Base-by-base conservation (phyloP, 2,113 vertebrate species). In the Corydoras maculifer region DNA sequence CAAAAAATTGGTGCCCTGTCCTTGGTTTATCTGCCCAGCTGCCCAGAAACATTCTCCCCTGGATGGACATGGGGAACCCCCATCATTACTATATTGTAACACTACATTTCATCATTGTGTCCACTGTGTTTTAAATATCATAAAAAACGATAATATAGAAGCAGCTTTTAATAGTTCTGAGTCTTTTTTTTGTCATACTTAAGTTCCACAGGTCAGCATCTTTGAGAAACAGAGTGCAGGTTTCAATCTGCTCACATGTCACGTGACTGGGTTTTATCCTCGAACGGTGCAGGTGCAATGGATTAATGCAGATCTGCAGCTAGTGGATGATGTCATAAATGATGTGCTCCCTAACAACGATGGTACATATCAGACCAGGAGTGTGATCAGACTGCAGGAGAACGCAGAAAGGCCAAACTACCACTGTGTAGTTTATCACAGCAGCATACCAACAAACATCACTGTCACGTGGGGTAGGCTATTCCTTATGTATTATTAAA, bases 361-460 rank as follows among this genome's bases (percentile, higher is more conserved):
- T 13, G 70, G 70, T 9, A 72, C 70, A 2, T 72, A 65, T 58
- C 70, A 72, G 62, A 72, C 70, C 54, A 72, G 70, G 11, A 72
- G 70, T 59, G 54, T 72, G 62, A 72, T 72, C 14, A 65, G 35
- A 65, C 70, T 62, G 11, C 25, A 65, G 61, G 50, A 25, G 53
- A 50, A 31, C 59, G 6, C 54, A 8, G 70, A 25, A 49, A 7
- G 50, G 30, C 70, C 64, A 8, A 29, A 0, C 12, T 72, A 72
- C 43, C 58, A 64, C 64, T 73, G 72, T 55, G 58, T 73, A 12
- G 64, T 67, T n/a, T 12, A 67, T 43, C 72, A 73, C 30, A 61
- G 29, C 64, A 73, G 72, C 15, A 3, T 73, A 9, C 3, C 31
- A 5, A 58, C 14, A 61, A 67, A 73, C 4, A 67, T 67, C 13